These are phyloP conservation scores for Ploceus nigricollis DNA, from an alignment of 2,113 vertebrate genomes.

Conservation along the genomic window DNA sequence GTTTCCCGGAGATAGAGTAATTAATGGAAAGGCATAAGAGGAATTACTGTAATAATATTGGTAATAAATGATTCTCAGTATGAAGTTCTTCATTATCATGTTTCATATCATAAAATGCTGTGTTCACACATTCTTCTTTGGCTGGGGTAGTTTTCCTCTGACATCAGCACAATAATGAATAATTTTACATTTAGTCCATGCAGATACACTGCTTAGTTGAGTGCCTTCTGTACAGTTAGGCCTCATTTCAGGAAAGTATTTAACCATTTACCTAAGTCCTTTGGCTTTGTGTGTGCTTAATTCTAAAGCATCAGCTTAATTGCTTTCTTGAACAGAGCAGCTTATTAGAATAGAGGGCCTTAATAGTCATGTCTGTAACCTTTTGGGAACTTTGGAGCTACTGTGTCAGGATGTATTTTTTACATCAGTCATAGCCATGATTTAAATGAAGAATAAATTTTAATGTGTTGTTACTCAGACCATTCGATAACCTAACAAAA, in stretches of 20 bases:
- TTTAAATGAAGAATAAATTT: constrained; percentile 28
- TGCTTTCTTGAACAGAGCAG: not conserved
- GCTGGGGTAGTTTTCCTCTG: constrained; percentile 21
- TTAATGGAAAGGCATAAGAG: constrained; percentile 34
- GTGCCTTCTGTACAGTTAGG: not conserved
- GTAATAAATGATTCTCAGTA: constrained; percentile 1
- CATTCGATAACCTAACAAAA: not conserved
- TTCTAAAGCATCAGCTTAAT: constrained; percentile 1
- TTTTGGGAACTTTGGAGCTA: not conserved
- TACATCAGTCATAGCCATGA: not conserved
- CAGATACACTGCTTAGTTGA: constrained; percentile 28
- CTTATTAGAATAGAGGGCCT: not conserved
- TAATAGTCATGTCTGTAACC: not conserved
- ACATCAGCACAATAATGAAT: constrained; percentile 28
- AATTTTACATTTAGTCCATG: constrained; percentile 39
- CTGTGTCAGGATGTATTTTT: not conserved
- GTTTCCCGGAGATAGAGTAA: constrained; percentile 1
- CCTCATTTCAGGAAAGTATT: not conserved
- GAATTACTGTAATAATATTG: constrained; percentile 16
- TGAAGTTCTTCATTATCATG: not conserved
- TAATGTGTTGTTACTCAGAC: not conserved
- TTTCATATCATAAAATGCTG: not conserved
- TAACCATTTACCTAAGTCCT: not conserved
- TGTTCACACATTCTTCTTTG: constrained; percentile 17
- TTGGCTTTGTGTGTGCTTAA: not conserved